These are phyloP conservation scores for Anoplius nigerrimus DNA, from an alignment of 2,888 invertebrate genomes.

Conservation along the genomic window DNA sequence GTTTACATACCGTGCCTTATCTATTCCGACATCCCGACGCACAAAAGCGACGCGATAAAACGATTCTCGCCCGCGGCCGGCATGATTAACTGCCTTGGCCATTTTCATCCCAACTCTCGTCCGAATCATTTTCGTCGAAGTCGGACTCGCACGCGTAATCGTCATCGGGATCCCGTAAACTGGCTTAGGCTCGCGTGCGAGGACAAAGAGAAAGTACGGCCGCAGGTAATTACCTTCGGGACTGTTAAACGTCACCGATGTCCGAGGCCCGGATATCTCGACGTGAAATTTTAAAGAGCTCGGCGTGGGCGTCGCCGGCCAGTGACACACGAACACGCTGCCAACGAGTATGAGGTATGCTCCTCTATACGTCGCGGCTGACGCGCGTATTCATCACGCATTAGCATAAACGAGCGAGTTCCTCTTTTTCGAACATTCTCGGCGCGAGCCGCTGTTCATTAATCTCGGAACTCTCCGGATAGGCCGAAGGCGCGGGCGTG, in stretches of 20 bases:
- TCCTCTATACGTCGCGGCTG: too few species aligned
- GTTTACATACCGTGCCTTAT: constrained; percentile 23
- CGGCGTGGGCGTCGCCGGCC: neutral
- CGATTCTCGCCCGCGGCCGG: constrained; percentile 18
- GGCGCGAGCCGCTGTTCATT: too few species aligned
- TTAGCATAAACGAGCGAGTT: constrained; percentile 7
- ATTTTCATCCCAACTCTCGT: too few species aligned
- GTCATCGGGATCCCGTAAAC: too few species aligned
- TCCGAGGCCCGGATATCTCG: neutral
- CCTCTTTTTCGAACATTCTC: neutral
- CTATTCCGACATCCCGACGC: constrained; percentile 27
- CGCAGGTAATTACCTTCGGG: neutral
- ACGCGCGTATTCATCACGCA: neutral
- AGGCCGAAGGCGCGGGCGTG: neutral
- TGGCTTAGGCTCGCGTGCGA: neutral
- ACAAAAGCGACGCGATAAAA: constrained; percentile 14
- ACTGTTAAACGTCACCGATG: neutral
- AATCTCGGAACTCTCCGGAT: too few species aligned
- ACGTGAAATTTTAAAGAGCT: too few species aligned
- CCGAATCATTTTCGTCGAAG: too few species aligned
- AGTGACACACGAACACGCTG: constrained; percentile 1
- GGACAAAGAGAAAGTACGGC: neutral
- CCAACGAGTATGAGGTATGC: too few species aligned
- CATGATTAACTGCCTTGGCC: neutral
- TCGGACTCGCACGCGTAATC: too few species aligned